A percentile compares a stretch with the other conserved stretches of the same genome.
Evolutionary conservation across 2,797 vertebrate genomes (phyloP).

Genomic region (Crenichthys baileyi): DNA sequence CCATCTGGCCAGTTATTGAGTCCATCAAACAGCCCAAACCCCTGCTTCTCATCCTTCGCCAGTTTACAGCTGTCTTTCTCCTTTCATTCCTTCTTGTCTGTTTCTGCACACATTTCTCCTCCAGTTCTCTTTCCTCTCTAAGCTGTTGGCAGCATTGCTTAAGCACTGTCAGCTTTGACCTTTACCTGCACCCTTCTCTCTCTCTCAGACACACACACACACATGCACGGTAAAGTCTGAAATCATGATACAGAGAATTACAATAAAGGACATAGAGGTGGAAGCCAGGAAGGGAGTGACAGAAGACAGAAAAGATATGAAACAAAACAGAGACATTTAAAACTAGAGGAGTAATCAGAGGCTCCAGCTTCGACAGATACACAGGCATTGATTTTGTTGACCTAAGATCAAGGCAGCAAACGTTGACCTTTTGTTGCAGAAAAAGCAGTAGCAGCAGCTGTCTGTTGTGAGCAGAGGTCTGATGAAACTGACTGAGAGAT

Average conservation of each 20-base stretch:
- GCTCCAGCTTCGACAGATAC: slow-evolving; percentile 19
- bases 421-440: slow-evolving; percentile 39
- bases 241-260: slow-evolving; percentile 9
- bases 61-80: slow-evolving; percentile 51
- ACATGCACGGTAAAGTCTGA: slow-evolving; percentile 5
- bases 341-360: neutral
- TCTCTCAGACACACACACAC: neutral
- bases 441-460: neutral
- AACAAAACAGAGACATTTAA: neutral
- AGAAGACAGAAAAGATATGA: slow-evolving; percentile 9
- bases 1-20: slow-evolving; percentile 36
- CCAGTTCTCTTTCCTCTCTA: slow-evolving; percentile 48
- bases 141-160: slow-evolving; percentile 70
- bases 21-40: neutral
- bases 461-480: neutral
- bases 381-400: slow-evolving; percentile 45
- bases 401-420: slow-evolving; percentile 34
- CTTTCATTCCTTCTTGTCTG: slow-evolving; percentile 37
- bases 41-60: neutral
- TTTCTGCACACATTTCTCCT: slow-evolving; percentile 40
- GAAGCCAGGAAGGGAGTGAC: neutral
- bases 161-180: slow-evolving; percentile 83
- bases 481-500: no score
- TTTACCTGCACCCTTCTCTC: slow-evolving; percentile 63
- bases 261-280: slow-evolving; percentile 1